phyloP scores from a whole-genome alignment of 2,113 vertebrate species.

The Suricata suricatta region DNA sequence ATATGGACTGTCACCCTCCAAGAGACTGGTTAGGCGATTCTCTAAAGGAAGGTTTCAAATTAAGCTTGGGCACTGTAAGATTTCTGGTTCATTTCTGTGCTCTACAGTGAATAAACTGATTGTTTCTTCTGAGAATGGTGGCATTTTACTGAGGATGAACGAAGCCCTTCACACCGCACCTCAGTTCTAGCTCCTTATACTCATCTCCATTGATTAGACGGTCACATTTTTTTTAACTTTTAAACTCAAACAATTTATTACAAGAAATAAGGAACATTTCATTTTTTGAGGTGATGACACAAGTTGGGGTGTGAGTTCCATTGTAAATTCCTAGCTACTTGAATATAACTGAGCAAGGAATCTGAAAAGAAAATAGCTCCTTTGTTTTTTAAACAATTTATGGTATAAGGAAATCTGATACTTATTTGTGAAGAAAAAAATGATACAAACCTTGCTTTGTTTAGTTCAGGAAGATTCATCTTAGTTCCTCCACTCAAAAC shows the following conservation, averaged over 20 bases:
- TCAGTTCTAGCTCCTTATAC: conserved; percentile 30
- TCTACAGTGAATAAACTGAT: conserved; percentile 30
- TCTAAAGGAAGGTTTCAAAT: background rate
- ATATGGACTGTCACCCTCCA: background rate
- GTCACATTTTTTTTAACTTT: conserved; percentile 30
- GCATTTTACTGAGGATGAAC: background rate
- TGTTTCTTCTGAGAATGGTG: conserved; percentile 4
- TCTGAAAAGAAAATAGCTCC: background rate
- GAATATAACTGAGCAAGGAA: conserved; percentile 2
- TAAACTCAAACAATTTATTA: conserved; percentile 45
- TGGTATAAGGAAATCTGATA: background rate
- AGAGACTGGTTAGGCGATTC: background rate
- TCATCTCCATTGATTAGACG: background rate
- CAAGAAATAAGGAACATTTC: background rate
- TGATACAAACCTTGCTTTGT: background rate
- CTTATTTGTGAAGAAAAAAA: conserved; percentile 6
- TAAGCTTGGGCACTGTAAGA: background rate
- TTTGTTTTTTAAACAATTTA: conserved; percentile 24
- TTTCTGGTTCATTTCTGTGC: background rate
- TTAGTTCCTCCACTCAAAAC: background rate
- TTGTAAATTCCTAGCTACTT: conserved; percentile 19
- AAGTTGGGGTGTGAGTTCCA: background rate
- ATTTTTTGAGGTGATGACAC: background rate
- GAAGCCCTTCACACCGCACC: background rate
- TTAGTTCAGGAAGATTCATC: conserved; percentile 23